phyloP scores from a whole-genome alignment of 2,888 invertebrate species.

The Teleiodes luculella region DNA sequence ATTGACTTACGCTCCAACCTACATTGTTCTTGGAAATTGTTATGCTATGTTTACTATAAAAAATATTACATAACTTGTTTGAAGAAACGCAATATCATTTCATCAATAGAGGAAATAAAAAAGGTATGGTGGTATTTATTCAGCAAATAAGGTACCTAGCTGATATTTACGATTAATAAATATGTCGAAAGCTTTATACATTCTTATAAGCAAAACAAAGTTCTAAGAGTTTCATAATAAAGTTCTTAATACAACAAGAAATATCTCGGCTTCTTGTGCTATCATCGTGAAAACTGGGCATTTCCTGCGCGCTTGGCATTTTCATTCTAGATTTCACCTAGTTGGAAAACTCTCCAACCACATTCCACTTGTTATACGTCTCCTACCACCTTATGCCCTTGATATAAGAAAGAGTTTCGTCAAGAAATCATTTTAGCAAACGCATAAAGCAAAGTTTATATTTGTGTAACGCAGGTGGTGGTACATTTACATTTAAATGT shows the following conservation, averaged over 20 bases:
- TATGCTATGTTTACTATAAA: no score
- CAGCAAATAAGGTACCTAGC: no score
- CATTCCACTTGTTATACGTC: constrained; percentile 21
- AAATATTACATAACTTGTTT: no score
- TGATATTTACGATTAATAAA: no score
- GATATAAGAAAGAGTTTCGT: constrained; percentile 1
- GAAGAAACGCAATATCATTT: no score
- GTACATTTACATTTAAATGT: constrained; percentile 26
- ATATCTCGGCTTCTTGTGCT: background rate
- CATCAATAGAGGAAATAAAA: no score
- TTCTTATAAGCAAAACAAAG: no score
- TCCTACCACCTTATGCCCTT: constrained; percentile 7
- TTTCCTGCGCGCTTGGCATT: constrained; percentile 20
- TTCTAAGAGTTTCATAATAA: no score
- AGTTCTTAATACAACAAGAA: background rate
- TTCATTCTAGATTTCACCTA: constrained; percentile 19
- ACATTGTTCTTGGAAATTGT: no score
- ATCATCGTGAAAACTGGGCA: background rate
- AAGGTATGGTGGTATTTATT: no score
- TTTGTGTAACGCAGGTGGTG: constrained; percentile 18
- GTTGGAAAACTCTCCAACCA: constrained; percentile 15
- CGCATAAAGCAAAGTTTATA: constrained; percentile 1
- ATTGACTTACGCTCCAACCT: no score
- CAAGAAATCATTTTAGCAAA: background rate
- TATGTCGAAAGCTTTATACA: no score